Evolutionary conservation across 2,113 vertebrate species (phyloP).

Genomic region (Isichthys henryi): DNA sequence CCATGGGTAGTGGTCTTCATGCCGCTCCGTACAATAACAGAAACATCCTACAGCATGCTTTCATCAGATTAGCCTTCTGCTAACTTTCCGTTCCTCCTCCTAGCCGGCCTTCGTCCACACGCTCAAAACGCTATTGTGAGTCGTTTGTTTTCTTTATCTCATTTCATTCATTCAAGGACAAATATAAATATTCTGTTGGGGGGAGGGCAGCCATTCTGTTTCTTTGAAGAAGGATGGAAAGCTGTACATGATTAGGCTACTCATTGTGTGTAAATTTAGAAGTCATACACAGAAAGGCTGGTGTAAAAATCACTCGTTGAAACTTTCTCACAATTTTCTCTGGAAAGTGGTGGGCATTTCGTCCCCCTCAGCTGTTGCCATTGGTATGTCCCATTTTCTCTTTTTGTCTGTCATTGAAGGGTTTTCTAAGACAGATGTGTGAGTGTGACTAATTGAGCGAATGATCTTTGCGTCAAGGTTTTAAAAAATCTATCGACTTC

Average conservation of each 20-base stretch:
- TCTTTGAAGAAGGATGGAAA: background rate
- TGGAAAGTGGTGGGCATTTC: constrained; percentile 28
- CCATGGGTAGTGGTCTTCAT: constrained; percentile 21
- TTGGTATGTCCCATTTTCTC: constrained; percentile 28
- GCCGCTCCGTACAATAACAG: constrained; percentile 28
- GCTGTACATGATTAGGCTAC: background rate
- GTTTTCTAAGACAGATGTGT: background rate
- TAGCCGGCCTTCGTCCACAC: background rate
- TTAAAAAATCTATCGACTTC: background rate
- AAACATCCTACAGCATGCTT: constrained; percentile 26
- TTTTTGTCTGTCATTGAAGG: background rate
- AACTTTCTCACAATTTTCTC: background rate
- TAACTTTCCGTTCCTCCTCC: background rate
- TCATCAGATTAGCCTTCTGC: background rate
- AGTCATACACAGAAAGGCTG: background rate
- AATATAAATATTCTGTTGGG: background rate
- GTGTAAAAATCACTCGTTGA: background rate
- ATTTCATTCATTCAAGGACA: background rate
- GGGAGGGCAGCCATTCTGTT: background rate
- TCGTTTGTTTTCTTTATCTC: background rate
- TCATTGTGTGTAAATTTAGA: background rate
- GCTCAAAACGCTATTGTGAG: background rate
- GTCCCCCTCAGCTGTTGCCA: constrained; percentile 48
- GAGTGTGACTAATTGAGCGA: background rate
- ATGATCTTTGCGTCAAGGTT: background rate